Conservation (phyloP, 2,113 vertebrate genomes). For the Gnathonemus echidnorhynchus region DNA sequence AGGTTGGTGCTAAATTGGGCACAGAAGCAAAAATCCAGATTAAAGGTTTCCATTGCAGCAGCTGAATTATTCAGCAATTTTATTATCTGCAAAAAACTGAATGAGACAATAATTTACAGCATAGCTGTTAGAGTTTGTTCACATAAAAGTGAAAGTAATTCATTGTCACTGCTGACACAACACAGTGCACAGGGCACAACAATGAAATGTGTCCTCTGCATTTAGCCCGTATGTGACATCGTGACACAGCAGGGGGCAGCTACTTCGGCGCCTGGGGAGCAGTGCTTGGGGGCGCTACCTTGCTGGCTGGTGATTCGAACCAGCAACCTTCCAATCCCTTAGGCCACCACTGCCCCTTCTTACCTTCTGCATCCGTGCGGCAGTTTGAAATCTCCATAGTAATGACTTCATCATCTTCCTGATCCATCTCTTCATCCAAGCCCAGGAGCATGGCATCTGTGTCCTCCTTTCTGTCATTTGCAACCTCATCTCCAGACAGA, state of each 20-base stretch:
- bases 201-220: too few species aligned
- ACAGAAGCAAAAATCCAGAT: background rate
- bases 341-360: background rate
- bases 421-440: background rate
- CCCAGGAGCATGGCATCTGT: too few species aligned
- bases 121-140: background rate
- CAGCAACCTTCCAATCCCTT: too few species aligned
- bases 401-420: background rate
- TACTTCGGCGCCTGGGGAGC: too few species aligned
- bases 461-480: background rate
- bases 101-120: background rate
- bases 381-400: background rate
- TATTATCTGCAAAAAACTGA: background rate
- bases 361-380: background rate
- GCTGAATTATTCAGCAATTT: background rate
- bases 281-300: too few species aligned
- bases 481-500: background rate
- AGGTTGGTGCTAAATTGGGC: background rate
- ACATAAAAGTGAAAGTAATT: background rate
- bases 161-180: too few species aligned
- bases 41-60: background rate
- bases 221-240: too few species aligned
- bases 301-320: too few species aligned
- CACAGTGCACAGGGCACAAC: too few species aligned
- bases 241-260: too few species aligned